Percentiles rank a stretch among this genome's conserved stretches.
These are phyloP conservation scores for Drosophila melanosoma DNA, from an alignment of 2,888 invertebrate genomes.

Conservation along the genomic window DNA sequence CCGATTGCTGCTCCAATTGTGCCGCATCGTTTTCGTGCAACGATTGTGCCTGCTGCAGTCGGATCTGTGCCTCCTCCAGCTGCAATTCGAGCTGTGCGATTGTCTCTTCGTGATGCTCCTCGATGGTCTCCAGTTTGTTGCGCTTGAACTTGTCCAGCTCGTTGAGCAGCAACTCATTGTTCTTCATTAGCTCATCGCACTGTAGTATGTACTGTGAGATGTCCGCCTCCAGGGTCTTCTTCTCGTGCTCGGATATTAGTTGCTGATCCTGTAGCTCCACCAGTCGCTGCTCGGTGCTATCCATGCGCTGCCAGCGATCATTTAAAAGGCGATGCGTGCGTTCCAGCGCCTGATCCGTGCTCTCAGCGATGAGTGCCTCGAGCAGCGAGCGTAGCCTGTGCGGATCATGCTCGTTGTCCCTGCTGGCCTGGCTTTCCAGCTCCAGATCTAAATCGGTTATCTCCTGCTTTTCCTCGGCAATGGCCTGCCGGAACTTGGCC, in stretches of 20 bases:
- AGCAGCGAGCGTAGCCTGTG: slow-evolving; percentile 72
- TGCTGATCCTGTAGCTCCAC: slow-evolving; percentile 84
- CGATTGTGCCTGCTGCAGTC: slow-evolving; percentile 5
- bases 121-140: slow-evolving; percentile 89
- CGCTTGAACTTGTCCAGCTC: slow-evolving; percentile 88
- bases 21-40: neutral
- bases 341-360: slow-evolving; percentile 60
- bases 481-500: slow-evolving; percentile 74
- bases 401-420: slow-evolving; percentile 51
- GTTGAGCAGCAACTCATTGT: slow-evolving; percentile 89
- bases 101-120: slow-evolving; percentile 90
- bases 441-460: slow-evolving; percentile 82
- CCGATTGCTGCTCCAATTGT: neutral
- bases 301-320: slow-evolving; percentile 85
- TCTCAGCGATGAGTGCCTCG: slow-evolving; percentile 53
- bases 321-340: slow-evolving; percentile 86
- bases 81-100: slow-evolving; percentile 88
- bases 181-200: slow-evolving; percentile 89
- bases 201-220: slow-evolving; percentile 87
- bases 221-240: slow-evolving; percentile 84
- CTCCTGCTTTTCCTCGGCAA: slow-evolving; percentile 81
- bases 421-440: slow-evolving; percentile 44
- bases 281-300: slow-evolving; percentile 85
- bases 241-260: slow-evolving; percentile 87
- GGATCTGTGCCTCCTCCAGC: slow-evolving; percentile 86